phyloP scores from a whole-genome alignment of 2,888 invertebrate species.

The Bruchidius siliquastri region DNA sequence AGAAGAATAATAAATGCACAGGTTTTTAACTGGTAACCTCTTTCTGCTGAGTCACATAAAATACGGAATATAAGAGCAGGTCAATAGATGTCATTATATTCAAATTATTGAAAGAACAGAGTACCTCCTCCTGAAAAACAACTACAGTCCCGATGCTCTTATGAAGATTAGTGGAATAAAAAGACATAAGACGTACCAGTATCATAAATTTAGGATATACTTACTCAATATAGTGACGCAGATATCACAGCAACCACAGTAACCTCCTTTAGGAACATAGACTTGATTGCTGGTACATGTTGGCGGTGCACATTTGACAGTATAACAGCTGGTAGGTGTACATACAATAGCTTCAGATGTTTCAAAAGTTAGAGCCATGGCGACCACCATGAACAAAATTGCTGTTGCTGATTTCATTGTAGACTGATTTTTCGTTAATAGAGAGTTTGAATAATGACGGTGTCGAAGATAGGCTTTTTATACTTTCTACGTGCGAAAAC shows the following conservation, averaged over 20 bases:
- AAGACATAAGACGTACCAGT: no score
- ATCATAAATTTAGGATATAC: no score
- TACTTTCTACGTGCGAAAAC: neutral
- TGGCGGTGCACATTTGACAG: neutral
- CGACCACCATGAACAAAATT: neutral
- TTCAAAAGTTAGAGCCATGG: neutral
- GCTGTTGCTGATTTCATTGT: neutral
- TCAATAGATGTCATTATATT: no score
- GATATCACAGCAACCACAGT: neutral
- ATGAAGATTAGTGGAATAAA: no score
- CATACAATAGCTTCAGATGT: neutral
- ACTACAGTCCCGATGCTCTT: no score
- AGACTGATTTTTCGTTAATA: neutral
- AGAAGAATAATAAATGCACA: no score
- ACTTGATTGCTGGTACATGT: neutral
- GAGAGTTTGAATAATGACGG: neutral
- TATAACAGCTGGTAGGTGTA: neutral
- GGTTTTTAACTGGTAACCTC: no score
- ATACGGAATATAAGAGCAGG: no score
- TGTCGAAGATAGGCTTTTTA: neutral
- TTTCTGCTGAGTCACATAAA: no score
- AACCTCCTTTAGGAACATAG: neutral
- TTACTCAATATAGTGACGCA: neutral
- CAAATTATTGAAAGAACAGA: no score
- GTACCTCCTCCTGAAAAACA: no score